These are phyloP conservation scores for Papilio machaon DNA, from an alignment of 1,140 invertebrate genomes.

Conservation along the genomic window DNA sequence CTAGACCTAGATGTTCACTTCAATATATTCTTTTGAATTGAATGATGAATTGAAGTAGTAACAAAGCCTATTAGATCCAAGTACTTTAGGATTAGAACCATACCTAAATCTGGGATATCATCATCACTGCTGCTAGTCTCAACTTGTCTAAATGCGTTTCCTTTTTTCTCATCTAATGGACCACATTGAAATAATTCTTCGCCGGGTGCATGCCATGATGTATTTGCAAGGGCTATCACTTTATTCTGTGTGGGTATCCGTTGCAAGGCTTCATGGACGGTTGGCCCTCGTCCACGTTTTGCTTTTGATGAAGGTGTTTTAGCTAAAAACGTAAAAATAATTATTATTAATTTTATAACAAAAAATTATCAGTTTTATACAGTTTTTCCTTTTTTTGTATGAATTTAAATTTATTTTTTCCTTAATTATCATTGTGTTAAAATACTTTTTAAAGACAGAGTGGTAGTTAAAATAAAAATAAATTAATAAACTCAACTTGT, in stretches of 20 bases:
- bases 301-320: conserved; percentile 64
- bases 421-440: not conserved
- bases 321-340: conserved; percentile 47
- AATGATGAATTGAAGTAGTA: not conserved
- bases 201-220: conserved; percentile 77
- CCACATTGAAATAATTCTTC: conserved; percentile 74
- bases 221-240: conserved; percentile 58
- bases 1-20: no score
- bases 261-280: conserved; percentile 78
- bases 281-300: conserved; percentile 72
- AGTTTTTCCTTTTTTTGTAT: not conserved
- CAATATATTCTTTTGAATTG: not conserved
- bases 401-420: not conserved
- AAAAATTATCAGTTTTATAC: not conserved
- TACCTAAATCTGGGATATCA: conserved; percentile 76
- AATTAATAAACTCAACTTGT: not conserved
- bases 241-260: conserved; percentile 71
- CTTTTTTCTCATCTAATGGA: conserved; percentile 60
- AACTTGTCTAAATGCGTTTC: conserved; percentile 58
- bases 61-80: no score
- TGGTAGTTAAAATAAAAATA: not conserved
- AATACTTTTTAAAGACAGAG: not conserved
- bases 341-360: not conserved
- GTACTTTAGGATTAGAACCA: conserved; percentile 33
- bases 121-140: conserved; percentile 76